Percentiles rank a stretch among this genome's conserved stretches.
These are phyloP conservation scores for Heptranchias perlo DNA, from an alignment of 2,113 vertebrate species.

Conservation along the genomic window DNA sequence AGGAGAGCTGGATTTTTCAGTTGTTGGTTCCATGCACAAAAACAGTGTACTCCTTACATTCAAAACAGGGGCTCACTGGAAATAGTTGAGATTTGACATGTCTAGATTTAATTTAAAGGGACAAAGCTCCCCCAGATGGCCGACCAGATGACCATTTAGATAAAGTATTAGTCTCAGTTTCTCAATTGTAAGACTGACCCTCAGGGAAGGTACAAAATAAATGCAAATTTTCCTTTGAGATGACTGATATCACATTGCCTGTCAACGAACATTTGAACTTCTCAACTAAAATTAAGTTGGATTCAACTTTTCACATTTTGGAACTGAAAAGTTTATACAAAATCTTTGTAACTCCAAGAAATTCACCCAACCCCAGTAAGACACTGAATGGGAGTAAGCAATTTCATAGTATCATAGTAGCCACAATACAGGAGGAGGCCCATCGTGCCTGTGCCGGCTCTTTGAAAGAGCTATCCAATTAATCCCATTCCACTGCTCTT, in stretches of 20 bases:
- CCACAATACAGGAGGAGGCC: no score
- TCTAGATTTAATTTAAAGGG: not conserved
- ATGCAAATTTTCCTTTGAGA: not conserved
- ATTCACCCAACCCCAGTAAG: not conserved
- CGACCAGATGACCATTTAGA: not conserved
- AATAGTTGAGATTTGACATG: not conserved
- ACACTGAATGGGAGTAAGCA: not conserved
- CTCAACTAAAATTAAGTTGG: not conserved
- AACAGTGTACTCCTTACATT: not conserved
- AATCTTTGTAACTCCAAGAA: not conserved
- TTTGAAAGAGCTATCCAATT: no score
- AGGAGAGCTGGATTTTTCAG: not conserved
- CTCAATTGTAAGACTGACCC: not conserved
- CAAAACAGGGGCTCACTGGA: not conserved
- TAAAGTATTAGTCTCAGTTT: not conserved
- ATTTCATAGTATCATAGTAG: no score
- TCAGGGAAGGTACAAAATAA: not conserved
- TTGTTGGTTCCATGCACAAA: not conserved
- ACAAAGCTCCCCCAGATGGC: not conserved
- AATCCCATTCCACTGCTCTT: no score
- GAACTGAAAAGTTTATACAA: not conserved
- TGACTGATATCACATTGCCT: not conserved
- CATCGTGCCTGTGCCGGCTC: no score
- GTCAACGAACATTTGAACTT: not conserved
- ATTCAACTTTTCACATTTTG: not conserved